A percentile compares a stretch with the other conserved stretches of the same genome.
Evolutionary conservation across 1,140 invertebrate genomes (phyloP).

Genomic region (Camponotus floridanus): DNA sequence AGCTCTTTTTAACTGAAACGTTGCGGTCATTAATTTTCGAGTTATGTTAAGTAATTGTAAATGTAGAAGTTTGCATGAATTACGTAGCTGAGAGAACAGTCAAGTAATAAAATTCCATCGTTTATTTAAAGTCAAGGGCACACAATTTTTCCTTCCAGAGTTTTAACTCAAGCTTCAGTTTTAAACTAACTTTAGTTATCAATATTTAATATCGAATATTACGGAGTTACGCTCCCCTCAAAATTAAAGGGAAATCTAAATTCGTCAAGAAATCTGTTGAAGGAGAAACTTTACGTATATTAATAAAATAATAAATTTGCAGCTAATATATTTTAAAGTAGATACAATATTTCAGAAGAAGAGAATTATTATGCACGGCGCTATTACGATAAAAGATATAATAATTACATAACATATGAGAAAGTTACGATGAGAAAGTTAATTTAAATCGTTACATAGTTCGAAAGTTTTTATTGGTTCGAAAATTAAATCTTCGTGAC

Average conservation of each 20-base stretch:
- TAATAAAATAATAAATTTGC: neutral
- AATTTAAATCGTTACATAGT: too few species aligned
- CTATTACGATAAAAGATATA: too few species aligned
- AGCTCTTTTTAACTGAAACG: neutral
- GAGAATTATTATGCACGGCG: too few species aligned
- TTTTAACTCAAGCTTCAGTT: neutral
- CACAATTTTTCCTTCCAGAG: neutral
- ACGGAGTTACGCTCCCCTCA: neutral
- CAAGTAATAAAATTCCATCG: conserved; percentile 21
- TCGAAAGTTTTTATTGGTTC: too few species aligned
- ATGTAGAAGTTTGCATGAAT: neutral
- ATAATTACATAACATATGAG: neutral
- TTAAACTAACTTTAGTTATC: neutral
- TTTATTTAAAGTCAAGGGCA: conserved; percentile 24
- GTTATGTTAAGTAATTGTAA: conserved; percentile 14
- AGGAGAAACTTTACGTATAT: neutral
- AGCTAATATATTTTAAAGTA: neutral
- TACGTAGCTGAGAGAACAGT: neutral
- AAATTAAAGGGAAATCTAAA: neutral
- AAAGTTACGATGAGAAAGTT: too few species aligned
- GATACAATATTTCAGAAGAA: too few species aligned
- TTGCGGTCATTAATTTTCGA: conserved; percentile 19
- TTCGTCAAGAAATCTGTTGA: neutral
- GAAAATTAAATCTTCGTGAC: too few species aligned
- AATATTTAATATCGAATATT: conserved; percentile 15